phyloP scores from a whole-genome alignment of 2,888 invertebrate species.

The Drosophila quasianomalipes region DNA sequence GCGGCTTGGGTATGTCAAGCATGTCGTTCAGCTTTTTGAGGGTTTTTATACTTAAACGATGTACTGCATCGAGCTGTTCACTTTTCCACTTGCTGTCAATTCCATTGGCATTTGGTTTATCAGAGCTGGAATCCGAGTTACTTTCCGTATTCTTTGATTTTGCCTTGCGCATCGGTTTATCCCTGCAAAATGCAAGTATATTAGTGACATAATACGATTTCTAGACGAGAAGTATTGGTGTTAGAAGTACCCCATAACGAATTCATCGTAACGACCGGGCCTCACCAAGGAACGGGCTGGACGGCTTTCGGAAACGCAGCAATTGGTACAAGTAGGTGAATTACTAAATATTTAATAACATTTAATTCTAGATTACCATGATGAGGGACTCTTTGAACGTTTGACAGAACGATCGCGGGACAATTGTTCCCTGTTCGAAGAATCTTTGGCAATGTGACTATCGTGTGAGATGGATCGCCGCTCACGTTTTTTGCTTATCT shows the following conservation, averaged over 20 bases:
- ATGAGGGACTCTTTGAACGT: conserved; percentile 12
- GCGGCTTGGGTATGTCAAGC: conserved; percentile 50
- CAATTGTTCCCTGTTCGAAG: not conserved
- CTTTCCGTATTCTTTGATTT: conserved; percentile 15
- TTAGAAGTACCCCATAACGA: conserved; percentile 42
- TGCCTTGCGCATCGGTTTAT: not conserved
- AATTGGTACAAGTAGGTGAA: not conserved
- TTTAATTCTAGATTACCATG: conserved; percentile 21
- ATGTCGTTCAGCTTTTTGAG: conserved; percentile 39
- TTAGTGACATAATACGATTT: not conserved
- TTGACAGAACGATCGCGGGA: not conserved
- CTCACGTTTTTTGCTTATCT: conserved; percentile 13
- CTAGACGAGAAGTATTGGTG: too few species aligned
- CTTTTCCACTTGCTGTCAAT: conserved; percentile 1
- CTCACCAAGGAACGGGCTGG: conserved; percentile 50
- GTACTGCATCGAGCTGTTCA: conserved; percentile 25
- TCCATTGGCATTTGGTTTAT: conserved; percentile 1
- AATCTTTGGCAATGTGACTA: not conserved
- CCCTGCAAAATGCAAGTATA: not conserved
- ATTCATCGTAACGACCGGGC: conserved; percentile 47
- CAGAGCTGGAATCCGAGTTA: not conserved
- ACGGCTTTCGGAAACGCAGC: conserved; percentile 43
- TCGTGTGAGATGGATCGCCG: conserved; percentile 63
- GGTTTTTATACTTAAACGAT: conserved; percentile 5
- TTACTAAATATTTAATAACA: not conserved